Evolutionary conservation across 2,113 vertebrate species (phyloP), one percentile per base, ranked within the genome.

Genomic region (Brienomyrus brachyistius): DNA sequence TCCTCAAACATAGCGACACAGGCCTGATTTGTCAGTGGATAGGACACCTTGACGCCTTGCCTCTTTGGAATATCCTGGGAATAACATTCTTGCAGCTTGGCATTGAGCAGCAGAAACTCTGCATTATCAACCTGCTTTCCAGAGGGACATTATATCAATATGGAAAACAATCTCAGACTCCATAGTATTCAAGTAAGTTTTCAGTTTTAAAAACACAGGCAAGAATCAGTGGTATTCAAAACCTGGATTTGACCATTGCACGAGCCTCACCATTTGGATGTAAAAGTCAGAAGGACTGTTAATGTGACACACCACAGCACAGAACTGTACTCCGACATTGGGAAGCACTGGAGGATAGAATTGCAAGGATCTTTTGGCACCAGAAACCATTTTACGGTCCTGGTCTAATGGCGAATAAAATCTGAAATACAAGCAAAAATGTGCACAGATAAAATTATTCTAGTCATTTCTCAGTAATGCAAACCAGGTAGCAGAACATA

Each of bases 231-330:
- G 8, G 50, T 87, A 40, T 48, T 84, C 8, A 45, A 48, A 8
- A n/a, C 0, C 5, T 66, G 19, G 8, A 83, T 47, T 23, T 43
- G 21, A 48, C 3, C 82, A 84, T 35, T 15, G 40, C 82, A 84
- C 5, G 11, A 23, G 11, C 8, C 87, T 96, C 94, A 99, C 98
- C 96, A 97, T 90, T 50, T 97, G 95, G 91, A 99, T 94, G 92
- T 97, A 98, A 94, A 99, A 99, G 94, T 99, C 97, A 83, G 94
- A 92, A 1, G 97, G 97, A 89, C 91, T 96, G 91, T 96, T 97
- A 90, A 98, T 92, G 88, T 98, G 95, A 88, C 96, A 96, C 93
- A 98, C 96, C 87, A 96, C 91, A 74, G 96, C 96, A 8, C 87
- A 92, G 70, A 96, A 48, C 88, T 96, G 94, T 31, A 90, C 92